Base-by-base conservation (phyloP, 2,888 invertebrate genomes). In the Cataglyphis cursor region DNA sequence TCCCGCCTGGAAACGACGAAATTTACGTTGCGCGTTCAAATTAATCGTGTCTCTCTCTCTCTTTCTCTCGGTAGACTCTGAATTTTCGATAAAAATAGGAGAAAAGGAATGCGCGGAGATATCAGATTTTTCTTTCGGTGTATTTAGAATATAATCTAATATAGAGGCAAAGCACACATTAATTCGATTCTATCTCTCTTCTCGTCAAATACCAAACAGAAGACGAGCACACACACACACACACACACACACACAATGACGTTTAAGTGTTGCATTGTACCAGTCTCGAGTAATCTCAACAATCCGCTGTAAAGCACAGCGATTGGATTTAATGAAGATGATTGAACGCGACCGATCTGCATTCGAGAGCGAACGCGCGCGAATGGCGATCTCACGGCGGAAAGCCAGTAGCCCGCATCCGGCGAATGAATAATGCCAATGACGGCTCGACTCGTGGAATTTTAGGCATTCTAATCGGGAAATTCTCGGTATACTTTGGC, bases 401-500 rank as follows among this genome's bases (percentile, higher is more conserved):
- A 81, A 73, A 84, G 78, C 61, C 73, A 54, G 41, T 28, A 51
- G n/a, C 51, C 64, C 44, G 74, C 57, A 81, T 75, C 70, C 85
- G 83, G 64, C 57, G 75, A 86, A 89, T 76, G 89, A 88, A 88
- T 90, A 87, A 87, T 85, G 84, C 76, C 85, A 81, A 81, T 88
- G 90, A 90, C 82, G 86, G 87, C 78, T 85, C 84, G 85, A 87
- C 90, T 87, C 83, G 87, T 86, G 92, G 92, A 92, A 94, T 93
- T 90, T 90, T 87, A 88, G 91, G 92, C 93, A 94, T 94, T 94
- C 93, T 93, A 93, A 94, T 94, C 93, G 93, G 90, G 91, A 93
- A 94, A 94, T 94, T 94, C 94, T 92, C 81, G 78, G 90, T 93
- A 90, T 91, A 92, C 91, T 90, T 91, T 90, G 88, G 86, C 89